These are phyloP conservation scores for Nephrotoma flavescens DNA, from an alignment of 2,888 invertebrate species.

Conservation along the genomic window DNA sequence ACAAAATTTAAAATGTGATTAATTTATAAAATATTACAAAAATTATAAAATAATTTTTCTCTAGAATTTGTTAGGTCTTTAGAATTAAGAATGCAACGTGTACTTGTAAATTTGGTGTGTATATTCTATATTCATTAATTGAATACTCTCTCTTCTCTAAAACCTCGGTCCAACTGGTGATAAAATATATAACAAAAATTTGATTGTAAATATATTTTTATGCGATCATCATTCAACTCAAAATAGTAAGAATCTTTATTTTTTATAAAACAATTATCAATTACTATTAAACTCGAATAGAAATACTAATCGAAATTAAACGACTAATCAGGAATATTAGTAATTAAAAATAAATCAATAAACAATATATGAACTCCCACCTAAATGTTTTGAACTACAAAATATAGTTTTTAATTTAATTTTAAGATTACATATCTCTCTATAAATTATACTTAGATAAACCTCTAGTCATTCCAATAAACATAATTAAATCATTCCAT, in stretches of 20 bases:
- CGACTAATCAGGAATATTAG: not conserved
- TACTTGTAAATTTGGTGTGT: not conserved
- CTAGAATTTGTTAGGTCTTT: not conserved
- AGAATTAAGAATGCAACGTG: not conserved
- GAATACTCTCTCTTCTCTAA: not conserved
- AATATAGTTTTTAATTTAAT: not conserved
- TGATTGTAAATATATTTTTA: not conserved
- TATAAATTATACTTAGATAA: not conserved
- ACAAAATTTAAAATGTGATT: not conserved
- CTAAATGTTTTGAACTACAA: not conserved
- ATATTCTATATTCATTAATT: too few relatives aligned
- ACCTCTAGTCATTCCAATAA: not conserved
- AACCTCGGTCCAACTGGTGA: not conserved
- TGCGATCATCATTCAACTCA: not conserved
- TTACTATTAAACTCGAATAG: not conserved
- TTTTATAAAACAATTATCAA: not conserved
- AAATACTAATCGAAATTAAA: not conserved
- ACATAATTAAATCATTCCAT: not conserved
- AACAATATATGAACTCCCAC: not conserved
- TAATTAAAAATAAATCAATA: not conserved
- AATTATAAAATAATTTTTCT: constrained; percentile 1
- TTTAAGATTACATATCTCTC: not conserved
- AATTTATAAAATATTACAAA: not conserved
- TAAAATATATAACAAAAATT: not conserved
- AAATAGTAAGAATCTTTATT: not conserved